Evolutionary conservation across 2,113 vertebrate species (phyloP).

Genomic region (Aptenodytes forsteri): DNA sequence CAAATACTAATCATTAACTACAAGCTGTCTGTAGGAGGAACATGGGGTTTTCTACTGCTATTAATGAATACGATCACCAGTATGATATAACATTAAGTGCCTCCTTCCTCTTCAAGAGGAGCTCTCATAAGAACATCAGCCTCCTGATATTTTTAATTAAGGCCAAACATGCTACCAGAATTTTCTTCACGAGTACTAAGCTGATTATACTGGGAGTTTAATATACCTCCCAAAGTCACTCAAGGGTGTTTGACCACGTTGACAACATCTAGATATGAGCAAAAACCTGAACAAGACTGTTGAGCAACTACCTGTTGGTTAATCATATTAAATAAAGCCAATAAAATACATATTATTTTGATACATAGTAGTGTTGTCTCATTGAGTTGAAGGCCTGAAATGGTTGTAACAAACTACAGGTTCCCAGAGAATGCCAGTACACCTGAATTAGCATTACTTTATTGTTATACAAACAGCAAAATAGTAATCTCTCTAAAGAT

Average conservation of each 20-base stretch:
- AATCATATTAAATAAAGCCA: background rate
- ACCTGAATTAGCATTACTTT: background rate
- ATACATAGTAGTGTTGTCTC: background rate
- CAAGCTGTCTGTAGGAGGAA: background rate
- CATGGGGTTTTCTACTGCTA: background rate
- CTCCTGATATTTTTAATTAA: background rate
- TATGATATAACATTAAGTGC: background rate
- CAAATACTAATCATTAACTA: background rate
- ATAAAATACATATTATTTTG: background rate
- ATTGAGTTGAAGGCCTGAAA: background rate
- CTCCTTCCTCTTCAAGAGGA: background rate
- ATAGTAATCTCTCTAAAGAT: background rate
- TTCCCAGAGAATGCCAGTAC: background rate
- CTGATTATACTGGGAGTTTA: background rate
- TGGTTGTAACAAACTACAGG: background rate
- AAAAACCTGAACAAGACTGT: background rate
- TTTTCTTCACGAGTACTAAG: background rate
- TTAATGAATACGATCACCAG: background rate
- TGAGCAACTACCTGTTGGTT: background rate
- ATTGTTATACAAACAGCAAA: background rate
- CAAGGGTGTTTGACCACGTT: background rate
- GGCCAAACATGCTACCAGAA: background rate
- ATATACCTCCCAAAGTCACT: background rate
- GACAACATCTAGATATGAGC: background rate
- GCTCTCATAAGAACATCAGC: background rate